phyloP scores from a whole-genome alignment of 2,797 vertebrate species.

The Lacerta agilis region DNA sequence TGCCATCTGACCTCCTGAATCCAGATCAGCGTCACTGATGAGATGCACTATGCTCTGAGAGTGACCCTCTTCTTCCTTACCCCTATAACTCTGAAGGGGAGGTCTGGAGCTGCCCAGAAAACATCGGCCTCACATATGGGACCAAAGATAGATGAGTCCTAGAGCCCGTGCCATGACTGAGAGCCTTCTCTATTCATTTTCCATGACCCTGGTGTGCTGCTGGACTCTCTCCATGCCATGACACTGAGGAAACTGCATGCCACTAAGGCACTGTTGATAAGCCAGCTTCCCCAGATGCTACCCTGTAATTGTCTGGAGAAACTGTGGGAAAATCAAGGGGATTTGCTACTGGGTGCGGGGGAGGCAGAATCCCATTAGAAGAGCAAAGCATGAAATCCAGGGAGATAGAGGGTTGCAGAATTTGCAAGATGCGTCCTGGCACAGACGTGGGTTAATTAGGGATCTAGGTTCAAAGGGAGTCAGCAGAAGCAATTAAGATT shows the following conservation, averaged over 20 bases:
- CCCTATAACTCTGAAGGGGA: neutral
- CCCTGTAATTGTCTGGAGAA: conserved; percentile 24
- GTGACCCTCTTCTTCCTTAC: neutral
- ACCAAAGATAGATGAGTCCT: neutral
- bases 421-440: neutral
- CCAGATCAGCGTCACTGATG: neutral
- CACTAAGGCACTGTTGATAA: conserved; percentile 22
- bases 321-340: conserved; percentile 19
- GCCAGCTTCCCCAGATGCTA: conserved; percentile 19
- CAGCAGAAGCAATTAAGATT: conserved; percentile 22
- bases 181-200: neutral
- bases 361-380: conserved; percentile 22
- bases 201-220: neutral
- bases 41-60: neutral
- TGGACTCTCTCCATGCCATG: neutral
- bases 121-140: neutral
- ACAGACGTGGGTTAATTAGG: conserved; percentile 10
- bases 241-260: neutral
- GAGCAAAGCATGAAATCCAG: conserved; percentile 8
- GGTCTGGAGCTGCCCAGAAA: neutral
- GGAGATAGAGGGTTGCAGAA: neutral
- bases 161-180: neutral
- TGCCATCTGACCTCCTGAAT: neutral
- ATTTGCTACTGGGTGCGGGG: neutral
- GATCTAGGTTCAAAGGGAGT: conserved; percentile 3